phyloP scores from a whole-genome alignment of 2,113 vertebrate species.

The Sceloporus undulatus region DNA sequence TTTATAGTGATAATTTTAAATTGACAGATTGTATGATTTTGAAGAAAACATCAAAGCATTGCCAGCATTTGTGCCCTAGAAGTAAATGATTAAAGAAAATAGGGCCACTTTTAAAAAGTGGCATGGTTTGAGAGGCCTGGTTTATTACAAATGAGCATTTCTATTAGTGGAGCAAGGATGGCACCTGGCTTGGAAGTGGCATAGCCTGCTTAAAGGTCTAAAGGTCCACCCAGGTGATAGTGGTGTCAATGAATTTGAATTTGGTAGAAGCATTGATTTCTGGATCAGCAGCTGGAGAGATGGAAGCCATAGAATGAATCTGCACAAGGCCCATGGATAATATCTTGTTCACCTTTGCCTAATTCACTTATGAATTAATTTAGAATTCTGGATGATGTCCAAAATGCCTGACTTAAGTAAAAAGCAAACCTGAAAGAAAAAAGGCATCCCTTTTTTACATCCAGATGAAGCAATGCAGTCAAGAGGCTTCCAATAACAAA shows the following conservation, averaged over 20 bases:
- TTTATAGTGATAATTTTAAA: background rate
- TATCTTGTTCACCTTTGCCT: too few relatives aligned
- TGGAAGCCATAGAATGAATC: too few relatives aligned
- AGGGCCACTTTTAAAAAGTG: background rate
- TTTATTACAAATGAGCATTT: background rate
- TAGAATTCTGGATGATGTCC: background rate
- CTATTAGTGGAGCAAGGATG: background rate
- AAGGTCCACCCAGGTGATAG: background rate
- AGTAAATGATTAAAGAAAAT: background rate
- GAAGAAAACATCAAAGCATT: background rate
- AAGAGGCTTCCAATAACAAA: conserved; percentile 29
- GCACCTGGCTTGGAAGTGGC: background rate
- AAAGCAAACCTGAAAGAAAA: background rate
- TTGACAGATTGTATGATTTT: background rate
- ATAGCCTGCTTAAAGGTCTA: background rate
- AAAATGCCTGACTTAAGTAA: background rate
- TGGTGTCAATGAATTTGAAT: background rate
- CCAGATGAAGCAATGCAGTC: conserved; percentile 32
- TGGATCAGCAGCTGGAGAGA: too few relatives aligned
- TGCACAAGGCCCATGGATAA: too few relatives aligned
- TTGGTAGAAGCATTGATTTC: too few relatives aligned
- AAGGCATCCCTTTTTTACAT: background rate
- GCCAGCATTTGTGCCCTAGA: background rate
- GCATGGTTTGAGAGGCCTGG: background rate
- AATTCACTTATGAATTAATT: background rate